Evolutionary conservation across 1,140 invertebrate genomes (phyloP), one percentile per base, ranked within the genome.

Genomic region (Xylocopa sonorina): DNA sequence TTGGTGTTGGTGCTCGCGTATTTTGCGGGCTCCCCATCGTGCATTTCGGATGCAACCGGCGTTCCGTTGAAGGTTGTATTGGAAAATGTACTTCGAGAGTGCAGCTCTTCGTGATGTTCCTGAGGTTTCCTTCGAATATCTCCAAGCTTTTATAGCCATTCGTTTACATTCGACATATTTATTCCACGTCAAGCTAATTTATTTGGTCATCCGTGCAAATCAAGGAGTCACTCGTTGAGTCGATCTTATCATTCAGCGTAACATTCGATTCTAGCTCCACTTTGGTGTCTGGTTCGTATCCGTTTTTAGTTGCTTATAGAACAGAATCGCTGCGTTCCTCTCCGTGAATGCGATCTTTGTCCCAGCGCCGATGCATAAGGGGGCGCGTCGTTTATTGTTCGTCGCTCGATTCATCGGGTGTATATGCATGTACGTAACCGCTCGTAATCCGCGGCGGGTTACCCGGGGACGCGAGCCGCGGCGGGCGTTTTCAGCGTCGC

Each of bases 261-360:
- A 3, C 18, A 3, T 21, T 21, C 18, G 16, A 5, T 4, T 21
- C 18, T 3, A 1, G 0, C 1, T 21, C 18, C 48, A 1, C 16
- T 16, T 10, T 12, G 18, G 18, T 24, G 18, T 48, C 18, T 48
- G 55, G 29, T 29, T 60, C 16, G 16, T 24, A 12, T 34, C 29
- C 24, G 10, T 48, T 1, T 18, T 21, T 67, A 34, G 29, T 3
- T n/a, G 29, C n/a, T n/a, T 2, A 51, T 34, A 50, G 38, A 69
- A 77, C 66, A 69, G 58, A 77, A 77, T 69, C 74, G 29, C 9
- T 46, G 32, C n/a, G 43, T 24, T 21, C 9, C 62, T 43, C 24
- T 7, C 38, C 3, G 14, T 58, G 64, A 48, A 58, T 34, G 46
- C 34, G n/a, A 69, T 68, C 74, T 69, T 77, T 77, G 74, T 77